Evolutionary conservation across 2,888 invertebrate genomes (phyloP).

Genomic region (Anorthoa munda): DNA sequence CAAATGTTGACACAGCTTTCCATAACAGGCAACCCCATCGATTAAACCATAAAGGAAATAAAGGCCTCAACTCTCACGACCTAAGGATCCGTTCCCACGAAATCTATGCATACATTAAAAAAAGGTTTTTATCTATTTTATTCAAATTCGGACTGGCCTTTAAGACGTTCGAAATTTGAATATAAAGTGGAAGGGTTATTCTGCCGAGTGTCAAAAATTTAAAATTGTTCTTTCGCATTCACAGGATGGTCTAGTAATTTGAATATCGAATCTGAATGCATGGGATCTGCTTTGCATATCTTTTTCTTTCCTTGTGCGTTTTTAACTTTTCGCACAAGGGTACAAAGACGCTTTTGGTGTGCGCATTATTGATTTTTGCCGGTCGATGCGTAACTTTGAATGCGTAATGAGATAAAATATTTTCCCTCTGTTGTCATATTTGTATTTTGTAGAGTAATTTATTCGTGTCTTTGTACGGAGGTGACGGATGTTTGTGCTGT

Average conservation of each 20-base stretch:
- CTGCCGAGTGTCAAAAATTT: constrained; percentile 90
- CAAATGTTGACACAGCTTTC: constrained; percentile 89
- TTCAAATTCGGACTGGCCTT: constrained; percentile 81
- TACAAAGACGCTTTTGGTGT: constrained; percentile 77
- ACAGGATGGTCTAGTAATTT: constrained; percentile 84
- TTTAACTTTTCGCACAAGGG: constrained; percentile 83
- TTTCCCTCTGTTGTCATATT: constrained; percentile 87
- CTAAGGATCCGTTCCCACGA: constrained; percentile 71
- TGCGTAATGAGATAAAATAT: constrained; percentile 90
- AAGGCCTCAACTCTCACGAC: constrained; percentile 78
- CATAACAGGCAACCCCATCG: constrained; percentile 86
- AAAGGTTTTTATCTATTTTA: constrained; percentile 80
- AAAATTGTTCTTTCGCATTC: constrained; percentile 89
- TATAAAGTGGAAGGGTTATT: constrained; percentile 86
- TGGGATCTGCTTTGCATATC: constrained; percentile 87
- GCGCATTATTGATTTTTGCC: constrained; percentile 73
- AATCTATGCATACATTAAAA: constrained; percentile 87
- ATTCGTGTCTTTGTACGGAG: constrained; percentile 74
- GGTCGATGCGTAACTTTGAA: constrained; percentile 79
- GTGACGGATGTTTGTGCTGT: constrained; percentile 74
- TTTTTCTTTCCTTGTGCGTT: constrained; percentile 69
- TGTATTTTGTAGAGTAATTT: constrained; percentile 82
- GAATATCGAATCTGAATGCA: constrained; percentile 83
- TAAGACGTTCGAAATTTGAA: constrained; percentile 85
- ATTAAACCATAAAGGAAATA: constrained; percentile 84